A percentile compares a stretch with the other conserved stretches of the same genome.
Conservation (phyloP, 2,888 invertebrate species). For the Tipula confusa region DNA sequence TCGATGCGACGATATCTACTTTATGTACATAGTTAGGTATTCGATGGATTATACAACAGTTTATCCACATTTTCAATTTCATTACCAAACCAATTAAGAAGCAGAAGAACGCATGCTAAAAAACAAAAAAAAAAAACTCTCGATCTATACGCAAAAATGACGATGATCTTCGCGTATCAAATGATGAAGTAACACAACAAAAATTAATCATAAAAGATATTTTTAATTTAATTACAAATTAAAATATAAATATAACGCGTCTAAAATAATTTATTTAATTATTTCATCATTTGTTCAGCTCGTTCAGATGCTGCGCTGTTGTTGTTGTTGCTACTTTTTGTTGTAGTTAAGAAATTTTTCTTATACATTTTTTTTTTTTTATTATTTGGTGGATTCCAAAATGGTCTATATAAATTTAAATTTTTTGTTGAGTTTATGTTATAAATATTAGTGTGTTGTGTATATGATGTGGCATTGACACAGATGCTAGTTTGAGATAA, state of each 20-base stretch:
- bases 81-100: neutral
- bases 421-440: neutral
- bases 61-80: neutral
- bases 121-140: neutral
- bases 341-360: neutral
- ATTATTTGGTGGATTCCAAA: neutral
- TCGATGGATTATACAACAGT: too few species aligned
- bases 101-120: too few species aligned
- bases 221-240: conserved; percentile 12
- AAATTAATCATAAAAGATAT: neutral
- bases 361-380: neutral
- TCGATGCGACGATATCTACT: neutral
- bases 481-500: neutral
- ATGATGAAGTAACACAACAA: neutral
- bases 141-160: neutral
- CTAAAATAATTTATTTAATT: conserved; percentile 7
- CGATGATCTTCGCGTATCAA: too few species aligned
- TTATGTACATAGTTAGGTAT: neutral
- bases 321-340: too few species aligned
- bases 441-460: neutral
- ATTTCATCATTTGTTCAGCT: neutral
- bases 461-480: conserved; percentile 3
- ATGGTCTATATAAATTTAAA: neutral
- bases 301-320: neutral
- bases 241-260: conserved; percentile 14